Conservation (phyloP, 1,140 invertebrate species). For the Coenobita brevimanus region DNA sequence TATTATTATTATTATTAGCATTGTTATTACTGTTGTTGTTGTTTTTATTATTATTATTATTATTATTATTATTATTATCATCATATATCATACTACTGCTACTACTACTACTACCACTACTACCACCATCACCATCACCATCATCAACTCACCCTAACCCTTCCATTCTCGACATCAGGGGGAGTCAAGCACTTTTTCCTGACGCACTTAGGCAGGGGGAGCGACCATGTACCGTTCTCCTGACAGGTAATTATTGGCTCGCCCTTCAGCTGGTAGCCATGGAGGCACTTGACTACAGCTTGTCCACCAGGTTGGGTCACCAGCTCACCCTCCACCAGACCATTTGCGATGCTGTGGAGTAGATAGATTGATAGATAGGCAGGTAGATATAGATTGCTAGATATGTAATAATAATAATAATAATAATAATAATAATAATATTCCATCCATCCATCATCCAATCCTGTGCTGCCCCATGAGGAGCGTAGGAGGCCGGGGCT, state of each 20-base stretch:
- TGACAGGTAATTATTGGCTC: constrained; percentile 71
- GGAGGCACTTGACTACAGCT: constrained; percentile 69
- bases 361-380: too few relatives aligned
- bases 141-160: constrained; percentile 50
- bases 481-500: too few relatives aligned
- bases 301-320: constrained; percentile 60
- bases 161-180: constrained; percentile 51
- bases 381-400: too few relatives aligned
- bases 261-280: constrained; percentile 72
- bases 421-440: too few relatives aligned
- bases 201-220: constrained; percentile 71
- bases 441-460: too few relatives aligned
- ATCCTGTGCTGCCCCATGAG: too few relatives aligned
- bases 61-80: too few relatives aligned
- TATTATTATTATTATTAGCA: not conserved
- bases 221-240: constrained; percentile 71
- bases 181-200: constrained; percentile 71
- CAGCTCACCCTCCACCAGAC: constrained; percentile 58
- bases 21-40: not conserved
- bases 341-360: constrained; percentile 70
- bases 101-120: too few relatives aligned
- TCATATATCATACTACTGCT: too few relatives aligned
- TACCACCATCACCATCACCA: too few relatives aligned
- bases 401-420: too few relatives aligned
- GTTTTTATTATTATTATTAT: too few relatives aligned